Percentiles rank a stretch among this genome's conserved stretches.
phyloP scores from a whole-genome alignment of 2,888 invertebrate genomes.

The Ypsolopha sequella region DNA sequence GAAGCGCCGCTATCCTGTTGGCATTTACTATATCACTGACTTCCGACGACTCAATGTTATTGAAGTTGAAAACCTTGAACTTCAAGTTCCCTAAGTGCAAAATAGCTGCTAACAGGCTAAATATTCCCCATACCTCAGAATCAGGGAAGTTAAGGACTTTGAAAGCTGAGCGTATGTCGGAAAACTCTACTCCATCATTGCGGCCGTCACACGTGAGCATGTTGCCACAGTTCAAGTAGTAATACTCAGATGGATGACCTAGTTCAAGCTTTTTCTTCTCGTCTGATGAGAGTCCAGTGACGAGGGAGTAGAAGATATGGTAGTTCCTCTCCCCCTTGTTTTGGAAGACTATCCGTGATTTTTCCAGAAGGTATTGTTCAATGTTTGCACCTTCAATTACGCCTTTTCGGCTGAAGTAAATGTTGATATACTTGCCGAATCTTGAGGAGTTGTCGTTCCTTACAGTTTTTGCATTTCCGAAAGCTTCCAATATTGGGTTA shows the following conservation, averaged over 20 bases:
- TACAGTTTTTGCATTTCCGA: conserved; percentile 96
- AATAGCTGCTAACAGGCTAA: conserved; percentile 87
- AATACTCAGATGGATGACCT: conserved; percentile 78
- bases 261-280: conserved; percentile 86
- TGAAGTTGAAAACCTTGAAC: conserved; percentile 79
- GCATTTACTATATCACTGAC: conserved; percentile 79
- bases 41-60: conserved; percentile 91
- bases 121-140: conserved; percentile 86
- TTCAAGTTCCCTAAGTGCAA: conserved; percentile 93
- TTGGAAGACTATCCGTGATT: conserved; percentile 92
- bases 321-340: conserved; percentile 93
- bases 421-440: conserved; percentile 96
- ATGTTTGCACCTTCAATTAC: conserved; percentile 94
- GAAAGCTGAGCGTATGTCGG: conserved; percentile 92
- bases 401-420: conserved; percentile 86
- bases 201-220: conserved; percentile 83
- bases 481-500: conserved; percentile 96
- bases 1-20: conserved; percentile 77
- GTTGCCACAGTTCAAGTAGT: conserved; percentile 86
- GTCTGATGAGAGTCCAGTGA: conserved; percentile 84
- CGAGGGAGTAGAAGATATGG: conserved; percentile 93
- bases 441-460: conserved; percentile 96
- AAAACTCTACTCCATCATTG: conserved; percentile 88
- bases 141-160: conserved; percentile 90
- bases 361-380: conserved; percentile 95